phyloP scores from a whole-genome alignment of 2,113 vertebrate genomes.

The Embiotoca jacksoni region DNA sequence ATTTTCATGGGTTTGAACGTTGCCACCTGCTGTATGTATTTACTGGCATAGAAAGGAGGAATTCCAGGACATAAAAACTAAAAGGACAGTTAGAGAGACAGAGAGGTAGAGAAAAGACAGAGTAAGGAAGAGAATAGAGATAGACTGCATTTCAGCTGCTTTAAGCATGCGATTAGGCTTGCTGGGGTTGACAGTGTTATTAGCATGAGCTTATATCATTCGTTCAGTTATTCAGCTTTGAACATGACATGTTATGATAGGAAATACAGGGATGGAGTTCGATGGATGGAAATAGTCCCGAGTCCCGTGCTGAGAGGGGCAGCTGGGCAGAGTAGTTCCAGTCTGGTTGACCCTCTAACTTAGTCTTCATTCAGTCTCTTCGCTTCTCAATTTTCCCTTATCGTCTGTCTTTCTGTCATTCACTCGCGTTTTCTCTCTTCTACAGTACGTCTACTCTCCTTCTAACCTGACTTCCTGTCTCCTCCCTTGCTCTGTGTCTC shows the following conservation, averaged over 20 bases:
- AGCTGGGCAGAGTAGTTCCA: conserved; percentile 43
- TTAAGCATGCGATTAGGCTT: neutral
- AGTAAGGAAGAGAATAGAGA: conserved; percentile 20
- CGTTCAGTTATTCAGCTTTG: conserved; percentile 40
- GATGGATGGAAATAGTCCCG: conserved; percentile 60
- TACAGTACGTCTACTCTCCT: conserved; percentile 3
- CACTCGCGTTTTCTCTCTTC: conserved; percentile 26
- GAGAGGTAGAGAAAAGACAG: conserved; percentile 7
- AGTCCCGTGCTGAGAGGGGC: conserved; percentile 47
- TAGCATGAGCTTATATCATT: conserved; percentile 50
- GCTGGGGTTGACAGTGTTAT: conserved; percentile 3
- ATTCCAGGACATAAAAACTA: conserved; percentile 26
- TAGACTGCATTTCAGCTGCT: conserved; percentile 15
- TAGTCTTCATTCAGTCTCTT: conserved; percentile 19
- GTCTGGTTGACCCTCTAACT: conserved; percentile 28
- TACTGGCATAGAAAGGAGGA: neutral
- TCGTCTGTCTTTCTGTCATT: conserved; percentile 49
- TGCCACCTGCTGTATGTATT: no score
- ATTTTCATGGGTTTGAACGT: neutral
- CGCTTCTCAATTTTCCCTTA: conserved; percentile 16
- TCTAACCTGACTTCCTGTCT: conserved; percentile 35
- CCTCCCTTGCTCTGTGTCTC: conserved; percentile 9
- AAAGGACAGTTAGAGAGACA: neutral
- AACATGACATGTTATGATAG: conserved; percentile 45
- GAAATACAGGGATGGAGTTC: conserved; percentile 33